Base-by-base conservation (phyloP, 1,140 invertebrate genomes). In the Temnothorax longispinosus region DNA sequence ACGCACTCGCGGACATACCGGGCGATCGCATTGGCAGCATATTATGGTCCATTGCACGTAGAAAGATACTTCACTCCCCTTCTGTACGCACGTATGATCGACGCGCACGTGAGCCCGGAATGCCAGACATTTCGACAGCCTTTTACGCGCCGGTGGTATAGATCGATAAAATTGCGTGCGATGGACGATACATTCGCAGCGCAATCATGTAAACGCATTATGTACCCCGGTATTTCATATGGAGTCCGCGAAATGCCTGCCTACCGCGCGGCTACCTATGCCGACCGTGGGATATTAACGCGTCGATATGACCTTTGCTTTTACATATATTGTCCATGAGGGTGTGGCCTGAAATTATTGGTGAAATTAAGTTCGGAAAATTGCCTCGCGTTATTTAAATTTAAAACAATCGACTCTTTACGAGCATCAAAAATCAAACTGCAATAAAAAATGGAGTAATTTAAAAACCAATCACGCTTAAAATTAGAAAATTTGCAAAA, bases 101-200 rank as follows among this genome's bases (percentile, higher is more conserved):
- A 32, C 56, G 56, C 21, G 47, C 32, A 21, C 47, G 38, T 44
- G 38, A 32, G 65, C 35, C 15, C 27, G 65, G 78, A 81, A 81
- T 81, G 52, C 64, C 77, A 41, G 77, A 47, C 15, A 38, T 81
- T 81, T 81, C 65, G 38, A 81, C 78, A 69, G 64, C 11, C 77
- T 80, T 80, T 69, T 69, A 21, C 11, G 21, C 50, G 50, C 78
- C 60, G 8, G 27, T 50, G 50, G n/a, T 47, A 6, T 32, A 52
- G 77, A 71, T 81, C 77, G 50, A 81, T 81, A 69, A 54, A 54
- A 35, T 54, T 69, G 13, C 47, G 35, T 58, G 13, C 21, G 41
- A 38, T 44, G 64, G 38, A 81, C 56, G 50, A 69, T 56, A 71
- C 11, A 35, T 69, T 41, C 21, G 38, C 18, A 15, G 21, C 13